Percentiles rank a stretch among this genome's conserved stretches.
Evolutionary conservation across 2,888 invertebrate genomes (phyloP).

Genomic region (Reticulitermes lucifugus): DNA sequence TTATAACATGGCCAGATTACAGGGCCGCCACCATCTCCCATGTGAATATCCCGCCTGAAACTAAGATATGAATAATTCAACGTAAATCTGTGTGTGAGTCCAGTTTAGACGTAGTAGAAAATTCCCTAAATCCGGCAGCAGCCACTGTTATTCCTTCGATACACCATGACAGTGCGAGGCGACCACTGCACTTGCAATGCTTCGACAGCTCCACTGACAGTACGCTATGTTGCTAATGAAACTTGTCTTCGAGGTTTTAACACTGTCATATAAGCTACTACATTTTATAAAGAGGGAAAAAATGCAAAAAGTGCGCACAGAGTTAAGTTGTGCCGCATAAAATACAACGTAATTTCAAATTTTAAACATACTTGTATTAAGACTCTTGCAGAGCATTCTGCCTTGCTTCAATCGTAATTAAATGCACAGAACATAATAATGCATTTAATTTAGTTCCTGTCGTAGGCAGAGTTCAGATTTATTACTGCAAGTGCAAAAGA

Average conservation of each 20-base stretch:
- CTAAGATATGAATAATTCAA: conserved; percentile 34
- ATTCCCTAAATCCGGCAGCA: neutral
- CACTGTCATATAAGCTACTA: too few relatives aligned
- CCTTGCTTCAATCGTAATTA: too few relatives aligned
- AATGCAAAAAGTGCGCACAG: too few relatives aligned
- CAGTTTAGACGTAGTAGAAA: conserved; percentile 27
- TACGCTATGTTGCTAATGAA: neutral
- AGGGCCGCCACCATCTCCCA: conserved; percentile 16
- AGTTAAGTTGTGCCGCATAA: too few relatives aligned
- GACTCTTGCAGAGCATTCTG: too few relatives aligned
- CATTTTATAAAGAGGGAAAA: too few relatives aligned
- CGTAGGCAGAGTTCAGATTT: too few relatives aligned
- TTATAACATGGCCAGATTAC: conserved; percentile 33
- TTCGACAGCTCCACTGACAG: neutral
- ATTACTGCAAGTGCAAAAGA: too few relatives aligned
- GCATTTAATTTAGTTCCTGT: too few relatives aligned
- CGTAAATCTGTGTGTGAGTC: conserved; percentile 30
- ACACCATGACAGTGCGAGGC: neutral
- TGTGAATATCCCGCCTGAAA: conserved; percentile 24
- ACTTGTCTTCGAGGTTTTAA: neutral
- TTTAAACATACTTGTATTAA: too few relatives aligned
- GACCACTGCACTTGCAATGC: neutral
- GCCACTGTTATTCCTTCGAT: conserved; percentile 12
- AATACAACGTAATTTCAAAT: too few relatives aligned
- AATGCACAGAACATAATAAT: too few relatives aligned